Evolutionary conservation across 2,113 vertebrate species (phyloP).

Genomic region (Vidua macroura): DNA sequence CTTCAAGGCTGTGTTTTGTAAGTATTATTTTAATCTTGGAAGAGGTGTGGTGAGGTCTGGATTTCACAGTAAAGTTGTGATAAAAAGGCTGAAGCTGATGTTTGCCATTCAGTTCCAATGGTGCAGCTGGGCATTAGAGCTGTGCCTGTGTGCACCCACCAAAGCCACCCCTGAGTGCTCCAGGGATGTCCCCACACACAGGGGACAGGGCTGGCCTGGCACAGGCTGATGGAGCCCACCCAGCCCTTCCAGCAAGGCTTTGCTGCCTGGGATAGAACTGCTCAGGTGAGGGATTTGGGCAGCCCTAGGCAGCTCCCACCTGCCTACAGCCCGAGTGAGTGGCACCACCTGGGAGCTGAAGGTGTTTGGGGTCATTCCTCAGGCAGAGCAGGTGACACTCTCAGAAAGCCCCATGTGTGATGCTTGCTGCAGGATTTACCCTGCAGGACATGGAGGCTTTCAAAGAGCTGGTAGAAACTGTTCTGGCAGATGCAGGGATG

Average conservation of each 20-base stretch:
- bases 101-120: neutral
- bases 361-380: neutral
- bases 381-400: neutral
- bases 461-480: neutral
- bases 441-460: neutral
- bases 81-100: neutral
- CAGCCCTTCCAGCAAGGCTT: neutral
- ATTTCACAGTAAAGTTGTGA: neutral
- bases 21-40: neutral
- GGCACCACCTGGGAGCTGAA: neutral
- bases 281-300: neutral
- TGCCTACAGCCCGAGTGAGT: neutral
- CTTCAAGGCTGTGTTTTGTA: neutral
- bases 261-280: neutral
- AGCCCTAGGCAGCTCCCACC: neutral
- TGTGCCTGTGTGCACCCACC: neutral
- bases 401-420: accelerated
- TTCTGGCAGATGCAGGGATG: neutral
- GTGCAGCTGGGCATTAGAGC: neutral
- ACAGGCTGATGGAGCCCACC: neutral
- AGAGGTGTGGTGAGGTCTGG: neutral
- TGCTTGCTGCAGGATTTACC: neutral
- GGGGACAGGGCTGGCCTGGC: neutral
- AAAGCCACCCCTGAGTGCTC: accelerated
- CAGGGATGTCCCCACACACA: neutral